Conservation (phyloP, 2,797 vertebrate species). For the Semaprochilodus insignis region DNA sequence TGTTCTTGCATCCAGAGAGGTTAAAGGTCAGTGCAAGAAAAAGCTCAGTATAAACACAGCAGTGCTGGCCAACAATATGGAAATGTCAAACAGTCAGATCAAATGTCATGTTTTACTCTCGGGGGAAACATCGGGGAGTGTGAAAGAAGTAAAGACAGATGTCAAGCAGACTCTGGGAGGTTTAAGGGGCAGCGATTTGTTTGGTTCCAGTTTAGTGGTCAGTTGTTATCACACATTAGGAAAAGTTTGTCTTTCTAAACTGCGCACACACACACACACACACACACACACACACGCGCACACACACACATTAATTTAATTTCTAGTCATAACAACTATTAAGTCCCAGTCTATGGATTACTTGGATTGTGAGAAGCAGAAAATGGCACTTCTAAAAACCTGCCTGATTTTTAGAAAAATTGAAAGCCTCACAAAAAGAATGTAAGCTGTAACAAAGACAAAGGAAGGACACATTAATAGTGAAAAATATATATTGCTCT, state of each 20-base stretch:
- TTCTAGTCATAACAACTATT: too few species aligned
- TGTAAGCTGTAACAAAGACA: too few species aligned
- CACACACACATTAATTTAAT: too few species aligned
- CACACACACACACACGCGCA: too few species aligned
- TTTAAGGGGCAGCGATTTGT: constrained; percentile 23
- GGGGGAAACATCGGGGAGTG: constrained; percentile 34
- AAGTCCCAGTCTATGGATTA: too few species aligned
- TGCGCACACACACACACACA: background rate
- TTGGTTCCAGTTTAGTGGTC: constrained; percentile 30
- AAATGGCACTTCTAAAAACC: too few species aligned
- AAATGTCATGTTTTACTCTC: constrained; percentile 45
- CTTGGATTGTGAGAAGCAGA: too few species aligned
- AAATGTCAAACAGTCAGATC: constrained; percentile 54
- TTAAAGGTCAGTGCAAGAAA: constrained; percentile 68
- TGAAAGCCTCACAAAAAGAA: too few species aligned
- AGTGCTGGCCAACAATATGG: constrained; percentile 53
- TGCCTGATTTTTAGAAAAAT: too few species aligned
- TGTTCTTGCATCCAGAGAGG: constrained; percentile 44
- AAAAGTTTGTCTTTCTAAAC: background rate
- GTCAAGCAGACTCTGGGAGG: constrained; percentile 22
- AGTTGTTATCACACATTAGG: constrained; percentile 10
- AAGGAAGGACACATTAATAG: too few species aligned
- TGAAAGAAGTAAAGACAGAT: constrained; percentile 40
- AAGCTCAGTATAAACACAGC: constrained; percentile 62
- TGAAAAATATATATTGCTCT: too few species aligned